Conservation (phyloP, 2,113 vertebrate genomes). For the Gymnorhina tibicen region DNA sequence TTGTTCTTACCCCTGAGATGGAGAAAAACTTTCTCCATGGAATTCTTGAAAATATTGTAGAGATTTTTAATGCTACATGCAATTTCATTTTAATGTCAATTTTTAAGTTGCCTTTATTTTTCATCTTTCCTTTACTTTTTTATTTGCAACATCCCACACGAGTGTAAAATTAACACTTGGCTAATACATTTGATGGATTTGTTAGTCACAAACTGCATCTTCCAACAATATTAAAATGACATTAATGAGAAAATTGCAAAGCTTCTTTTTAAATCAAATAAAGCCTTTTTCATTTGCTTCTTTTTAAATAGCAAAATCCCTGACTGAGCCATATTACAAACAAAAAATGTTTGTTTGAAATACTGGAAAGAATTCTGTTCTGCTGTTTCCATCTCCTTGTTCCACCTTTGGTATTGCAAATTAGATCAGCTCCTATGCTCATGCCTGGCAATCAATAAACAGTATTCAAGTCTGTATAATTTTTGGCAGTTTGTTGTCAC, state of each 20-base stretch:
- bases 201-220: not conserved
- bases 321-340: not conserved
- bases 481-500: not conserved
- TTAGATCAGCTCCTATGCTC: not conserved
- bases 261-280: not conserved
- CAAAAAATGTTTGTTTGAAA: not conserved
- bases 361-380: not conserved
- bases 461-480: not conserved
- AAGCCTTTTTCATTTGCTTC: not conserved
- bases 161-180: not conserved
- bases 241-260: not conserved
- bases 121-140: not conserved
- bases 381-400: not conserved
- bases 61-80: not conserved
- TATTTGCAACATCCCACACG: not conserved
- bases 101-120: not conserved
- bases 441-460: not conserved
- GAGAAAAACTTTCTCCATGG: not conserved
- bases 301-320: not conserved
- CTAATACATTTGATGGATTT: not conserved
- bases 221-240: not conserved
- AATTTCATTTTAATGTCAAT: not conserved
- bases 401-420: not conserved
- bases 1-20: not conserved
- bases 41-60: not conserved